A percentile compares a stretch with the other conserved stretches of the same genome.
phyloP scores from a whole-genome alignment of 2,888 invertebrate species.

The Neoaliturus tenellus region DNA sequence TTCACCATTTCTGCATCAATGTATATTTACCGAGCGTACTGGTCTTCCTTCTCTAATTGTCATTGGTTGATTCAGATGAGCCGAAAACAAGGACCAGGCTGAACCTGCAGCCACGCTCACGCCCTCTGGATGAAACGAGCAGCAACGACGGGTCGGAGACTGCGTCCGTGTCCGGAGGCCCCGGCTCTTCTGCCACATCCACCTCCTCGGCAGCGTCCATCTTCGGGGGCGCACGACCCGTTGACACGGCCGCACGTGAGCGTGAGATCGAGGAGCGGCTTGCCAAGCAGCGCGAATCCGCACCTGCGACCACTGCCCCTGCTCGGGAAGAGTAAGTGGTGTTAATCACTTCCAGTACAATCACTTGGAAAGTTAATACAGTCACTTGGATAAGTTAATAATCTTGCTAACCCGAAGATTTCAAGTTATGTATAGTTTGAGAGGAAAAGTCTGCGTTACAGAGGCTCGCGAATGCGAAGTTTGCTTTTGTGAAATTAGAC shows the following conservation, averaged over 20 bases:
- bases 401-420: no score
- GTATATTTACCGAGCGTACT: no score
- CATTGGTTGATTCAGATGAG: neutral
- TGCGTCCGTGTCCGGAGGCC: constrained; percentile 52
- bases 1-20: no score
- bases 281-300: constrained; percentile 72
- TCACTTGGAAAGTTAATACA: no score
- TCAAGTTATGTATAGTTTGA: no score
- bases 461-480: no score
- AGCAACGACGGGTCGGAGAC: constrained; percentile 64
- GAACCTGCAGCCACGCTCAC: constrained; percentile 87
- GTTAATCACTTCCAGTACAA: no score
- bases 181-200: constrained; percentile 12
- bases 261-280: constrained; percentile 94
- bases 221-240: constrained; percentile 97
- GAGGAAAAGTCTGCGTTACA: no score
- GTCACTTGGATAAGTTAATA: no score
- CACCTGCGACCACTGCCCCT: constrained; percentile 54
- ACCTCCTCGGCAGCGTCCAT: constrained; percentile 81
- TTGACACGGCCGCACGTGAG: constrained; percentile 94
- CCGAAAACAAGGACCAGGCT: constrained; percentile 74
- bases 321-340: constrained; percentile 67
- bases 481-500: no score
- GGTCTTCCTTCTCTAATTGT: no score
- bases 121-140: constrained; percentile 78